phyloP scores from a whole-genome alignment of 2,888 invertebrate species.

The Andrena hattorfiana region DNA sequence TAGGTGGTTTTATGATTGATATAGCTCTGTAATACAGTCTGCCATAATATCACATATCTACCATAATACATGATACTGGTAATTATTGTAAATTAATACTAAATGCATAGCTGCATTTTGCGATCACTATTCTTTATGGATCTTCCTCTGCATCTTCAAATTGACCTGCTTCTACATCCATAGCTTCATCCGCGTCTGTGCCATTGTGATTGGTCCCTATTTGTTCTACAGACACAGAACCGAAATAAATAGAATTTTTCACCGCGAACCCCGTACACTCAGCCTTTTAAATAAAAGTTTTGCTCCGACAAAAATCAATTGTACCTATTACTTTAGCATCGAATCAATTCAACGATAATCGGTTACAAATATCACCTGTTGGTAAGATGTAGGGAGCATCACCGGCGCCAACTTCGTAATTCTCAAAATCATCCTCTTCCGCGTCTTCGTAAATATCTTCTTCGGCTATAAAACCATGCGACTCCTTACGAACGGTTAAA shows the following conservation, averaged over 20 bases:
- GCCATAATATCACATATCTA: constrained; percentile 75
- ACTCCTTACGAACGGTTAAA: constrained; percentile 7
- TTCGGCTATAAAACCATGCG: constrained; percentile 78
- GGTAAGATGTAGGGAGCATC: constrained; percentile 82
- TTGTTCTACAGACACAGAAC: constrained; percentile 79
- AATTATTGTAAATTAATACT: constrained; percentile 77
- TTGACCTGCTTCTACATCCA: constrained; percentile 86
- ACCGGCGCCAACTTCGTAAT: constrained; percentile 85
- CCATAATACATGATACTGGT: constrained; percentile 74
- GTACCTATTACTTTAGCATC: neutral
- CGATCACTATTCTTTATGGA: constrained; percentile 75
- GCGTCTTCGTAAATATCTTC: constrained; percentile 86
- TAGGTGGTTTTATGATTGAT: constrained; percentile 77
- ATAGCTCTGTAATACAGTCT: constrained; percentile 69
- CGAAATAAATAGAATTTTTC: constrained; percentile 34
- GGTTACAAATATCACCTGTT: constrained; percentile 73
- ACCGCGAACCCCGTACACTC: neutral
- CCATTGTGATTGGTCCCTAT: constrained; percentile 84
- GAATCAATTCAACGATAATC: constrained; percentile 20
- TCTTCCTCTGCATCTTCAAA: constrained; percentile 88
- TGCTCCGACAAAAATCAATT: neutral
- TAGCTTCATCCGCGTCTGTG: constrained; percentile 84
- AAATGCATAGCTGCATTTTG: constrained; percentile 77
- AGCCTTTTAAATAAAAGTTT: constrained; percentile 1
- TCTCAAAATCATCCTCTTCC: constrained; percentile 84